phyloP scores from a whole-genome alignment of 2,888 invertebrate species.

The Erpobdella octoculata region DNA sequence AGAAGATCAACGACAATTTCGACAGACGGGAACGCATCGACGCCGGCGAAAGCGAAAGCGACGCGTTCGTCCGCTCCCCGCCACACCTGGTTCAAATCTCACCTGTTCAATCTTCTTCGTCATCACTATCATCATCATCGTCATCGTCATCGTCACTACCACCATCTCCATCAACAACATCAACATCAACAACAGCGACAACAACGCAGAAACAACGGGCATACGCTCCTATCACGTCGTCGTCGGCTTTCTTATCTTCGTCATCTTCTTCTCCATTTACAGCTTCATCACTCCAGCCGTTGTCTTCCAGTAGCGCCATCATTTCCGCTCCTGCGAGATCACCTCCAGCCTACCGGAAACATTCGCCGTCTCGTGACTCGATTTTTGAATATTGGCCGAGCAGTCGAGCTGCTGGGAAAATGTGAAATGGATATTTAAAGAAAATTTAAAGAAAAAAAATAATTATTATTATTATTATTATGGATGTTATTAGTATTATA shows the following conservation, averaged over 20 bases:
- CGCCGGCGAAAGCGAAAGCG: not conserved
- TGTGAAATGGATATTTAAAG: too few relatives aligned
- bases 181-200: not conserved
- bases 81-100: not conserved
- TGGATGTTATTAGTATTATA: too few relatives aligned
- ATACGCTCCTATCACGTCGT: too few relatives aligned
- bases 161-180: not conserved
- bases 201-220: too few relatives aligned
- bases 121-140: constrained; percentile 20
- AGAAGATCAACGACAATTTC: too few relatives aligned
- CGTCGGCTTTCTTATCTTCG: not conserved
- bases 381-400: constrained; percentile 19
- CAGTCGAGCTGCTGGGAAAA: not conserved
- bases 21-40: not conserved
- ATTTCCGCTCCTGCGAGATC: constrained; percentile 12
- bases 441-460: too few relatives aligned
- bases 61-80: not conserved
- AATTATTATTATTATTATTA: too few relatives aligned
- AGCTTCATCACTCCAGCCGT: not conserved
- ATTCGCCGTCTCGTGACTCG: constrained; percentile 18
- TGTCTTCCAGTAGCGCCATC: not conserved
- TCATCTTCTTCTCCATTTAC: constrained; percentile 10
- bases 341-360: constrained; percentile 12
- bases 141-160: constrained; percentile 15
- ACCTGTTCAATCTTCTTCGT: not conserved